Evolutionary conservation across 2,888 invertebrate genomes (phyloP), one percentile per base, ranked within the genome.

Genomic region (Nemapogon koenigi): DNA sequence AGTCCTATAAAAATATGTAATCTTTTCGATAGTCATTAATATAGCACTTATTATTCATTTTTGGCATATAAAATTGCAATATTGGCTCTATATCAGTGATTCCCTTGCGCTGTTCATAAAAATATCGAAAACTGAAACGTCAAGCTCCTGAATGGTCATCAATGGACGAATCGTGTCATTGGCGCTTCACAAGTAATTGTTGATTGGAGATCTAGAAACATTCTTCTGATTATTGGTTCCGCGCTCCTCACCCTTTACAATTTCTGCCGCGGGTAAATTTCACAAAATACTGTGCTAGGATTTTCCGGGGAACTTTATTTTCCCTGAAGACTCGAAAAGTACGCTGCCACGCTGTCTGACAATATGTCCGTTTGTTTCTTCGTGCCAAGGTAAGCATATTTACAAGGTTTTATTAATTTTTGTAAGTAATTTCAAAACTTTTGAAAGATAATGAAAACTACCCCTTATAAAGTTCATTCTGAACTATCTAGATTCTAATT

Each of bases 351-450:
- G 16, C n/a, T 27, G 13, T 16, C 52, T 61, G 52, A 57, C 78
- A 81, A 79, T 62, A 86, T 86, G 84, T 87, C 87, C 48, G 84
- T 88, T 53, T 87, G 85, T 71, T 76, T 71, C 70, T 87, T 85
- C 63, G 84, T 88, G 52, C 85, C 86, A 65, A 70, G 86, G 87
- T 88, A 83, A 85, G 87, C n/a, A n/a, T n/a, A n/a, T n/a, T n/a
- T n/a, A n/a, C n/a, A n/a, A n/a, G n/a, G n/a, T n/a, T n/a, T n/a
- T n/a, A n/a, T n/a, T n/a, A n/a, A n/a, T n/a, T n/a, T n/a, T n/a
- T n/a, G n/a, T n/a, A n/a, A n/a, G n/a, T n/a, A n/a, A n/a, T n/a
- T n/a, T n/a, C n/a, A n/a, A n/a, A n/a, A n/a, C n/a, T n/a, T n/a
- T n/a, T n/a, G n/a, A n/a, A n/a, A n/a, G n/a, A n/a, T n/a, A n/a